Evolutionary conservation across 2,888 invertebrate genomes (phyloP).

Genomic region (Orchesellides sinensis): DNA sequence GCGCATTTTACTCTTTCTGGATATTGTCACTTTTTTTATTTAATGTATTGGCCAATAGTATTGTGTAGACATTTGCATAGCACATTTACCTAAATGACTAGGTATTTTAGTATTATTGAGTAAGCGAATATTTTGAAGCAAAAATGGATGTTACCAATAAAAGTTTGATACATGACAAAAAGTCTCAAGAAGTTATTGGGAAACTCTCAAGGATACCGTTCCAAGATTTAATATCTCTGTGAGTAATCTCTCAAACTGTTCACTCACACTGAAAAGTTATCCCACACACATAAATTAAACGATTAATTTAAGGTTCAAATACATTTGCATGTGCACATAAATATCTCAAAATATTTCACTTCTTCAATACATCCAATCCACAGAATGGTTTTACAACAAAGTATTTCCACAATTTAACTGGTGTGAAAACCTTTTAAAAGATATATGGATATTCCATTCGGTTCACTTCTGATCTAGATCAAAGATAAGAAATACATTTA

Average conservation of each 20-base stretch:
- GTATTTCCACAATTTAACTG: no score
- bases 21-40: not conserved
- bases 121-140: not conserved
- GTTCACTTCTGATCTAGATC: slow-evolving; percentile 30
- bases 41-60: not conserved
- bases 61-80: not conserved
- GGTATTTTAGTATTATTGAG: not conserved
- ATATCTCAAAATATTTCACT: no score
- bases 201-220: slow-evolving; percentile 25
- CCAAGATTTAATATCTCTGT: not conserved
- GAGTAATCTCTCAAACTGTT: not conserved
- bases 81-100: not conserved
- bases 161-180: not conserved
- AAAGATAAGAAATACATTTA: slow-evolving; percentile 30
- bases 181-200: slow-evolving; percentile 3
- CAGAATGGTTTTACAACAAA: no score
- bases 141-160: not conserved
- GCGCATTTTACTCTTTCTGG: not conserved
- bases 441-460: no score
- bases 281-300: not conserved
- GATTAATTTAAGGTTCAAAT: not conserved
- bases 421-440: no score
- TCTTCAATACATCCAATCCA: no score
- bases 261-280: not conserved
- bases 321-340: not conserved